Evolutionary conservation across 2,797 vertebrate species (phyloP), one percentile per base, ranked within the genome.

Genomic region (Bradypus variegatus): DNA sequence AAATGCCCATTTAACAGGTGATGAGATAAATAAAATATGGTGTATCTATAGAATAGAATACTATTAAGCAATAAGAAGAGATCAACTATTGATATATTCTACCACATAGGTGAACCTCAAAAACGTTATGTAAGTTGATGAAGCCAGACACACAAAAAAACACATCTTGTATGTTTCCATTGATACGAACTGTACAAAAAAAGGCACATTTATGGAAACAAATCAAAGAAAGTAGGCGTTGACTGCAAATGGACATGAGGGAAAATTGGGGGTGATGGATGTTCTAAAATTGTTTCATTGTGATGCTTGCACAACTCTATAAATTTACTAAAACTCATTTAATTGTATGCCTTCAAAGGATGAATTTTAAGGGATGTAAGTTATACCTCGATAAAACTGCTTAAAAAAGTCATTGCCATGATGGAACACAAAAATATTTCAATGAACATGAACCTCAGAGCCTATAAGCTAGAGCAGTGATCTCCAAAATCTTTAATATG

Each of bases 291-390:
- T 84, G 55, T 14, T 70, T 88, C 88, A 83, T 79, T 85, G 23
- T 81, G 12, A 88, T 88, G 8, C 45, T 60, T 77, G 23, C 4
- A 60, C 1, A 84, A n/a, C 8, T 83, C 64, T 65, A 65, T 50
- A 88, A 38, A 64, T 67, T 86, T 89, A 80, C n/a, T 64, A 89
- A 85, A 94, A 91, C 50, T n/a, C 29, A 86, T n/a, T 79, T 13
- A 92, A 53, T 86, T 85, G 23, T 38, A 82, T 45, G 29, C 18
- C 79, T 86, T 48, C 23, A 86, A 88, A 81, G 29, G 80, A 3
- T 55, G 6, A 80, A 80, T 75, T 77, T 91, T 86, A 89, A 6
- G 50, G 14, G 10, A 50, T 50, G 50, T 38, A 87, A 89, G 64
- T 69, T 89, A 67, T 31, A 86, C 65, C 4, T 83, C 55, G 65